Evolutionary conservation across 2,113 vertebrate genomes (phyloP), one percentile per base, ranked within the genome.

Genomic region (Dipodomys merriami): DNA sequence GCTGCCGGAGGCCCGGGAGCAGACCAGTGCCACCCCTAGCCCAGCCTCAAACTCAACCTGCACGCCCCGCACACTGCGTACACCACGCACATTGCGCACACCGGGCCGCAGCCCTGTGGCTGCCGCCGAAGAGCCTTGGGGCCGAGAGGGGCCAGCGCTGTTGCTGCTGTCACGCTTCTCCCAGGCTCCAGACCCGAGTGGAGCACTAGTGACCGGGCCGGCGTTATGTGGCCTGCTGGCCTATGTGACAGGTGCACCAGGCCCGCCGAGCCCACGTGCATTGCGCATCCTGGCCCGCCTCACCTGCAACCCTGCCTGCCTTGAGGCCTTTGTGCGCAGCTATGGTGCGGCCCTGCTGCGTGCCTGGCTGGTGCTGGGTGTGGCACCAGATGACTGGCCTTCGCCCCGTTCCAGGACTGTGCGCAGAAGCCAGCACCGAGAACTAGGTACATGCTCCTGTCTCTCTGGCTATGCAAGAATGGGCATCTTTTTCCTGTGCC

Each of bases 111-210:
- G 94, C 86, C 77, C 90, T 3, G 72, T 74, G n/a, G 0, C 69
- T 22, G 15, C 91, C 5, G 0, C 78, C 0, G 96, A 93, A 86
- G 99, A 99, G 49, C 98, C 98, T 4, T 99, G 98, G 98, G 98
- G 98, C 1, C 98, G 98, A 0, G 99, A 99, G 92, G 98, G 98
- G 0, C 99, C 99, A 0, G 98, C 98, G 16, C 97, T 99, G 83
- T 97, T 99, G 93, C 98, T 99, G 69, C 96, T 99, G 9, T 99
- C 99, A 0, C 98, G 99, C 30, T 99, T 99, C 95, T 99, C 99
- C n/a, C 98, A 99, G 60, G 97, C 98, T 39, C 95, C 98, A 0
- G 99, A 99, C 93, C 98, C 99, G 0, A 99, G 98, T 2, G 96
- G 96, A 0, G 97, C 97, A 0, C 97, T 99, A 87, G 97, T 99